Conservation (phyloP, 2,888 invertebrate species). For the Hylaea fasciaria region DNA sequence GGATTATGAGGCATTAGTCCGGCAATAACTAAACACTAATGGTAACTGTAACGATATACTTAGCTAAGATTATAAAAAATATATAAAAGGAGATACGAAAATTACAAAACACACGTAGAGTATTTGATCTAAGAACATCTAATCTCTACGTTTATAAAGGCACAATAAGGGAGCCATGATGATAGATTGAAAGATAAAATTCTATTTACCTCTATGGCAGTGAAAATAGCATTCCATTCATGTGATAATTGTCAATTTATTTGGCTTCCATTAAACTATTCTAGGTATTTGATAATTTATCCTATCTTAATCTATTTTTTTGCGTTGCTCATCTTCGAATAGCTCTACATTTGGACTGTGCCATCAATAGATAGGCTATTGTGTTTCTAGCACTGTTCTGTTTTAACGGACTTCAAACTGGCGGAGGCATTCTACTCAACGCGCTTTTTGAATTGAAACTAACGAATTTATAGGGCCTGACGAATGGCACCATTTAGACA, state of each 20-base stretch:
- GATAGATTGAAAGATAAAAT: conserved; percentile 12
- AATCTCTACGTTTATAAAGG: conserved; percentile 4
- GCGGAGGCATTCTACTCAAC: too few species aligned
- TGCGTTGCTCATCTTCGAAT: too few species aligned
- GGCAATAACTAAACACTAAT: too few species aligned
- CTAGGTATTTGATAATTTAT: background rate
- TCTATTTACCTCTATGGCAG: conserved; percentile 6
- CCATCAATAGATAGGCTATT: background rate
- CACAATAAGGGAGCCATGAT: conserved; percentile 4
- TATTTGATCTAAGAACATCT: background rate
- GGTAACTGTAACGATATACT: too few species aligned
- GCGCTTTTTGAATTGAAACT: too few species aligned
- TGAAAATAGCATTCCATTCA: conserved; percentile 2
- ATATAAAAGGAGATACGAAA: too few species aligned
- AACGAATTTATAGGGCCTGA: too few species aligned
- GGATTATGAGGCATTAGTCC: too few species aligned
- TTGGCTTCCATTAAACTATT: background rate
- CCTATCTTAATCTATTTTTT: background rate
- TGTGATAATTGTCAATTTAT: conserved; percentile 6
- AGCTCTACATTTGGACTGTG: background rate
- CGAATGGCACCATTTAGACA: too few species aligned
- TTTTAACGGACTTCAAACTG: too few species aligned
- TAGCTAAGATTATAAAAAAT: too few species aligned
- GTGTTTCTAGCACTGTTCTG: background rate
- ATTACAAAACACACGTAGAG: background rate